Evolutionary conservation across 2,797 vertebrate genomes (phyloP).

Genomic region (Arnoldichthys spilopterus): DNA sequence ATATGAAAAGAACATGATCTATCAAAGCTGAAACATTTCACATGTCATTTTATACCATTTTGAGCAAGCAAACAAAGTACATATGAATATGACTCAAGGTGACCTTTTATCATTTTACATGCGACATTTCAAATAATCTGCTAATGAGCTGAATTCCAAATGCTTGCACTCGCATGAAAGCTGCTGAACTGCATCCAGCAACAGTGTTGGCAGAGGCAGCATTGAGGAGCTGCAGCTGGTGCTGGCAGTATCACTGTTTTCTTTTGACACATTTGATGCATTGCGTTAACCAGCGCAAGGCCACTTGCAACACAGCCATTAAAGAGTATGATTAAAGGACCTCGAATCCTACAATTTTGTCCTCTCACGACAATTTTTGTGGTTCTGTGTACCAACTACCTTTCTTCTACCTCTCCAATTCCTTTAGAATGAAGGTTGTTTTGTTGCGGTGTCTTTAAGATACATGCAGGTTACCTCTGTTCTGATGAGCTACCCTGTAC

Average conservation of each 20-base stretch:
- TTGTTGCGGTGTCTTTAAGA: too few relatives aligned
- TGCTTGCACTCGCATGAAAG: neutral
- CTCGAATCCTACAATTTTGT: too few relatives aligned
- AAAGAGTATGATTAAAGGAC: too few relatives aligned
- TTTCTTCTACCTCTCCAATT: too few relatives aligned
- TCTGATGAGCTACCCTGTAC: too few relatives aligned
- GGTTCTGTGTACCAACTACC: too few relatives aligned
- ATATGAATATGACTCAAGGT: neutral
- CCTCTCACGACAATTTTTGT: too few relatives aligned
- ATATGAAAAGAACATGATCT: neutral
- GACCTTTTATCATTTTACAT: neutral
- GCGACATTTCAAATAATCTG: neutral
- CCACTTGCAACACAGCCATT: too few relatives aligned
- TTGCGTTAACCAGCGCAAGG: neutral
- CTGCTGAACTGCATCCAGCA: neutral
- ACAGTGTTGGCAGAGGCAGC: neutral
- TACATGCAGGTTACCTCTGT: too few relatives aligned
- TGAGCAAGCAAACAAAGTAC: neutral
- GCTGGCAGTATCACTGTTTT: neutral
- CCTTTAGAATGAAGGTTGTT: too few relatives aligned
- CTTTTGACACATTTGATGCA: neutral
- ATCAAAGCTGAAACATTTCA: neutral
- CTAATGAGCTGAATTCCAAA: neutral
- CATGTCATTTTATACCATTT: neutral
- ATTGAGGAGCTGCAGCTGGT: neutral